These are phyloP conservation scores for Phyllotreta cruciferae DNA, from an alignment of 2,888 invertebrate genomes.

Conservation along the genomic window DNA sequence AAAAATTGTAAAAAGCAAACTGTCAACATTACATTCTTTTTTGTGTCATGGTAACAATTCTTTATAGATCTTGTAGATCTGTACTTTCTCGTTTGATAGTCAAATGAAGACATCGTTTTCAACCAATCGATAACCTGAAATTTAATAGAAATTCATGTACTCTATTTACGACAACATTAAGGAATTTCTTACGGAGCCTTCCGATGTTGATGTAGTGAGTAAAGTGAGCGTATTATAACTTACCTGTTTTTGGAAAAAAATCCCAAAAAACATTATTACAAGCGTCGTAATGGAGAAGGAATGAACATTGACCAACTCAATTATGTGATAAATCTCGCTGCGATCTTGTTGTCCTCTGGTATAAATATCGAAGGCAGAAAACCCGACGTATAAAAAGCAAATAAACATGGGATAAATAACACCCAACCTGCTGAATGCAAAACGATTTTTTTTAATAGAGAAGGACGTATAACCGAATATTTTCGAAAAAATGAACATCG, in stretches of 20 bases:
- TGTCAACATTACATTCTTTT: neutral
- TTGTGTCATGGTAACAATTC: neutral
- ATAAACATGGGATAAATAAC: slow-evolving; percentile 11
- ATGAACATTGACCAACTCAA: slow-evolving; percentile 20
- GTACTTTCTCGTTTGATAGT: slow-evolving; percentile 3
- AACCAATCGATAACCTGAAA: neutral
- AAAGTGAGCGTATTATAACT: neutral
- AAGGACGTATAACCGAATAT: slow-evolving; percentile 20
- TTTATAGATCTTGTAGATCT: neutral
- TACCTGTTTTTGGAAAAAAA: slow-evolving; percentile 21
- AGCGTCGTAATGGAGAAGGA: slow-evolving; percentile 15
- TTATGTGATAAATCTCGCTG: slow-evolving; percentile 20
- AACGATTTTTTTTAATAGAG: slow-evolving; percentile 4
- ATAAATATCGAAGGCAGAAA: slow-evolving; percentile 17
- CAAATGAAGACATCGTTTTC: neutral
- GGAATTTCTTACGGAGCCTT: neutral
- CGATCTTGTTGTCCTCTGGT: slow-evolving; percentile 17
- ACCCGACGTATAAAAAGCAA: slow-evolving; percentile 11
- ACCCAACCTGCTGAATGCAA: slow-evolving; percentile 7
- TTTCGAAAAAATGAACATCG: slow-evolving; percentile 18
- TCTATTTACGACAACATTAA: neutral
- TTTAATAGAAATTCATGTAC: neutral
- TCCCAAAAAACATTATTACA: slow-evolving; percentile 6
- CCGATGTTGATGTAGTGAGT: neutral
- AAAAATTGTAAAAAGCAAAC: slow-evolving; percentile 6